Conservation (phyloP, 2,888 invertebrate genomes). For the Eilema depressum region DNA sequence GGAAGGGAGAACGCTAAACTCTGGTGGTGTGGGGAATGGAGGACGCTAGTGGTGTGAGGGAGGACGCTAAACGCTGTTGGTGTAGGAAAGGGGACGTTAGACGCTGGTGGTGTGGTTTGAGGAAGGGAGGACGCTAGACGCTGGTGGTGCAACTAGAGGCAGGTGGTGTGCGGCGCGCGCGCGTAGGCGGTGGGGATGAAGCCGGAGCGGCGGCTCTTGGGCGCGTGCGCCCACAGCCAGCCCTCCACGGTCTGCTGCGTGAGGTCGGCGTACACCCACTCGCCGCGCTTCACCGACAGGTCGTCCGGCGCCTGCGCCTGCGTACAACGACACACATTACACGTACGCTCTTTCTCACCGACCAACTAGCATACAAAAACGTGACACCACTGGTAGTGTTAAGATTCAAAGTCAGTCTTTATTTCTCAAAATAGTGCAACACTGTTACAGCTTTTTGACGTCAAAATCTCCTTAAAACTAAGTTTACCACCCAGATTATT, state of each 20-base stretch:
- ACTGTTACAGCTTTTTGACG: too few relatives aligned
- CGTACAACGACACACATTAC: slow-evolving; percentile 12
- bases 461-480: too few relatives aligned
- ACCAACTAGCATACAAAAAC: background rate
- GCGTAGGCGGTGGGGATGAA: slow-evolving; percentile 98
- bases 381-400: too few relatives aligned
- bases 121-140: slow-evolving; percentile 91
- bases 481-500: too few relatives aligned
- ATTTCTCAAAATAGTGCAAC: too few relatives aligned
- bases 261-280: slow-evolving; percentile 98
- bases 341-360: too few relatives aligned
- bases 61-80: too few relatives aligned
- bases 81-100: too few relatives aligned
- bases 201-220: slow-evolving; percentile 96
- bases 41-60: slow-evolving; percentile 69
- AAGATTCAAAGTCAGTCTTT: too few relatives aligned
- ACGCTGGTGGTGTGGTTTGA: slow-evolving; percentile 61
- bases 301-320: slow-evolving; percentile 97
- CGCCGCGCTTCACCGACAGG: slow-evolving; percentile 95
- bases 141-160: slow-evolving; percentile 88
- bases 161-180: slow-evolving; percentile 96
- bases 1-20: too few relatives aligned
- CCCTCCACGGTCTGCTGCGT: slow-evolving; percentile 97
- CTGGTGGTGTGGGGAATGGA: slow-evolving; percentile 81
- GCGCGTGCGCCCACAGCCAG: slow-evolving; percentile 98